phyloP scores from a whole-genome alignment of 64 coral and sea anemone genomes.

The Montipora foliosa region DNA sequence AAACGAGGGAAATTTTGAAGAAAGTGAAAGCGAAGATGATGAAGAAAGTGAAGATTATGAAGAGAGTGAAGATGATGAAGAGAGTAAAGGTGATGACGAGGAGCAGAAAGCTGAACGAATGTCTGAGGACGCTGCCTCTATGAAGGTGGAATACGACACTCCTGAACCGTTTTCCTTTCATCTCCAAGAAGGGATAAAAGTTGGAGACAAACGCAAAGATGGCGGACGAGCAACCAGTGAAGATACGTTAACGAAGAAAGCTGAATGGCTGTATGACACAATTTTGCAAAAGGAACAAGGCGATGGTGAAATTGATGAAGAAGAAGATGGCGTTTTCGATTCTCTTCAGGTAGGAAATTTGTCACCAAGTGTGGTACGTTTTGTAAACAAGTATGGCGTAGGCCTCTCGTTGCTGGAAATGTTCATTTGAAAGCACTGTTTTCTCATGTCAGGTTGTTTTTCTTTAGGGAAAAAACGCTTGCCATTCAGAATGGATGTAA shows the following conservation, averaged over 20 bases:
- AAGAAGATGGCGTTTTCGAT: neutral
- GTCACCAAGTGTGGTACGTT: neutral
- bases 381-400: neutral
- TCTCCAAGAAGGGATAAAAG: no score
- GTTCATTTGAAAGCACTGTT: neutral
- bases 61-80: neutral
- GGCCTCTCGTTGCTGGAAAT: neutral
- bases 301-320: neutral
- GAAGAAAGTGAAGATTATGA: constrained; percentile 2
- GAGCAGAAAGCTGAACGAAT: neutral
- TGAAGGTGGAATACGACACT: no score
- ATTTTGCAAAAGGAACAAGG: neutral
- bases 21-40: constrained; percentile 1
- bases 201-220: no score
- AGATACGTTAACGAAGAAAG: neutral
- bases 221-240: no score
- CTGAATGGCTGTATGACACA: neutral
- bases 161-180: no score
- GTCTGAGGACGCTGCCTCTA: neutral
- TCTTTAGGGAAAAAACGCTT: no score
- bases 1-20: constrained; percentile 15
- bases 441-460: neutral
- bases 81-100: neutral
- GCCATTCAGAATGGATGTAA: no score
- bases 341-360: neutral